These are phyloP conservation scores for Aldabrachelys gigantea DNA, from an alignment of 2,113 vertebrate genomes.

Conservation along the genomic window DNA sequence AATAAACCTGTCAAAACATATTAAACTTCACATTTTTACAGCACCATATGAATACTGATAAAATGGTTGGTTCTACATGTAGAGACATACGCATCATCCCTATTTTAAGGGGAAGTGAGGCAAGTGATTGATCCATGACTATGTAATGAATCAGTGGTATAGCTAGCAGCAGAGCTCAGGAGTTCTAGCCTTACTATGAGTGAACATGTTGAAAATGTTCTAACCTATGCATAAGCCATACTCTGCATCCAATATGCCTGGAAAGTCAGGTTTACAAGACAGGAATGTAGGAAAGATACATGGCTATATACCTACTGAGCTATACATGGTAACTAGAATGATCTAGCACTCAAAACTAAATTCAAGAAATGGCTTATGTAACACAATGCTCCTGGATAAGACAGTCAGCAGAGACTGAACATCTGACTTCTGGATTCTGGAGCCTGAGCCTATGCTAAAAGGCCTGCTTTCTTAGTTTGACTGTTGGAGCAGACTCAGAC, in stretches of 20 bases:
- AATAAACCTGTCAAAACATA: neutral
- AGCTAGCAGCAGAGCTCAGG: neutral
- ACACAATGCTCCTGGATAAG: neutral
- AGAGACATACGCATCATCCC: neutral
- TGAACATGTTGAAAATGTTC: neutral
- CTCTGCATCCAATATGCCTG: neutral
- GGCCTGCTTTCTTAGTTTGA: neutral
- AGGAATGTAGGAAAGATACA: neutral
- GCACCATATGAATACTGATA: neutral
- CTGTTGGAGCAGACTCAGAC: neutral
- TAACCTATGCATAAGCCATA: neutral
- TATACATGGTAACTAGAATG: neutral
- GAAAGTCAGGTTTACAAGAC: fast-evolving
- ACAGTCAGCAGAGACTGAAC: neutral
- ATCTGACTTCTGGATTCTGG: fast-evolving
- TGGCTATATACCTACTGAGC: neutral
- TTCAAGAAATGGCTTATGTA: neutral
- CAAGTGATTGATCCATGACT: neutral
- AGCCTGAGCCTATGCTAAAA: neutral
- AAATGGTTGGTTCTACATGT: neutral
- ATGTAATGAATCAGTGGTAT: neutral
- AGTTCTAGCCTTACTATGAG: neutral
- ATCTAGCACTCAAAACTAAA: neutral
- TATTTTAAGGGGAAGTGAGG: neutral
- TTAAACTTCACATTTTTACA: neutral